A percentile compares a stretch with the other conserved stretches of the same genome.
These are phyloP conservation scores for Loxodonta africana DNA, from an alignment of 2,113 vertebrate genomes.

Conservation along the genomic window DNA sequence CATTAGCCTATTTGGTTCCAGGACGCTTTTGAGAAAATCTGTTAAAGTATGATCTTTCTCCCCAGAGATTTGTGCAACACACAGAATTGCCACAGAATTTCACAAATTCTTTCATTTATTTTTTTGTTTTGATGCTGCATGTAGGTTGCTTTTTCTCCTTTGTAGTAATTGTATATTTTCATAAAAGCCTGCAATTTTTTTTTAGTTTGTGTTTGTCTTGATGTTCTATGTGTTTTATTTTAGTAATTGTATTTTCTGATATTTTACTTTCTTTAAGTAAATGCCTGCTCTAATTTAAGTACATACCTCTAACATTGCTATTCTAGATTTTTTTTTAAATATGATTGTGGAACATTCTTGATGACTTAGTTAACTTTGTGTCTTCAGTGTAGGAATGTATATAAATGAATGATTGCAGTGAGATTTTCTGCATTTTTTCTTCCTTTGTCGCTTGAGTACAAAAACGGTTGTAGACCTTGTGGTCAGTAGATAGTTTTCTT, in stretches of 20 bases:
- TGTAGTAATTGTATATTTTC: neutral
- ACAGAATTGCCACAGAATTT: neutral
- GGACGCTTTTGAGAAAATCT: neutral
- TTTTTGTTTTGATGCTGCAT: neutral
- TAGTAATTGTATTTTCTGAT: neutral
- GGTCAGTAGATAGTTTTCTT: neutral
- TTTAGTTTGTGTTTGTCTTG: neutral
- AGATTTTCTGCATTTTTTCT: neutral
- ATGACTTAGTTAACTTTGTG: neutral
- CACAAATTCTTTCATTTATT: neutral
- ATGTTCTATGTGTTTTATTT: neutral
- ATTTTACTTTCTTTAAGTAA: slow-evolving; percentile 3
- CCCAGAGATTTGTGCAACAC: neutral
- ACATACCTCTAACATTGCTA: neutral
- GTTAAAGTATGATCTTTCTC: neutral
- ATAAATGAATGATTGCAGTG: neutral
- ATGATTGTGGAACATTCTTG: neutral
- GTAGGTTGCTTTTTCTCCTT: neutral
- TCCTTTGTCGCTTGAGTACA: neutral
- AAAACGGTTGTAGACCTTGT: neutral
- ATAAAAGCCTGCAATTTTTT: neutral
- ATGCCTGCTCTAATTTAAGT: neutral
- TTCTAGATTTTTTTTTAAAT: neutral
- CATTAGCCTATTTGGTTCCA: neutral
- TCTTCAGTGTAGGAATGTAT: neutral